Conservation (phyloP, 2,797 vertebrate genomes). For the Cygnus olor region DNA sequence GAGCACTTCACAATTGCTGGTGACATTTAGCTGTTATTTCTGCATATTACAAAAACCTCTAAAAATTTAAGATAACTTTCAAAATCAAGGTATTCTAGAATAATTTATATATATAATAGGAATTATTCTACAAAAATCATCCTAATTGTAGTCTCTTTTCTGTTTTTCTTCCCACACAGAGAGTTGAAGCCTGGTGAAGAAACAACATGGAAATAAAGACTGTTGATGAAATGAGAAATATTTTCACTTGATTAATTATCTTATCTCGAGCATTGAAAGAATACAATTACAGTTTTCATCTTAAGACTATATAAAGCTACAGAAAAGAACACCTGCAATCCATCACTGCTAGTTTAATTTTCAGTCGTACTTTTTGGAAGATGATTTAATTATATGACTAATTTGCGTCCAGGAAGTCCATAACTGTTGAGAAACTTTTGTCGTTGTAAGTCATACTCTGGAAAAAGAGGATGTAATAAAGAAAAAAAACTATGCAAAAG, state of each 20-base stretch:
- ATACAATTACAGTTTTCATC: not conserved
- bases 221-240: not conserved
- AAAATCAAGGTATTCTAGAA: not conserved
- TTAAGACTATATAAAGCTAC: not conserved
- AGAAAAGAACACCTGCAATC: not conserved
- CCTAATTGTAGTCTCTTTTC: not conserved
- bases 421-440: not conserved
- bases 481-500: conserved; percentile 58
- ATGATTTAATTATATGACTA: not conserved
- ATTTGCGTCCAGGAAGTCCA: not conserved
- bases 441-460: not conserved
- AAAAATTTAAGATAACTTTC: not conserved
- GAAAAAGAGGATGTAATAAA: conserved; percentile 29
- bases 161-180: conserved; percentile 72
- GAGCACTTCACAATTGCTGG: not conserved
- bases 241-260: not conserved
- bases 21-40: not conserved
- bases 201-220: conserved; percentile 88
- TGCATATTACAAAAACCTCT: not conserved
- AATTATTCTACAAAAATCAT: not conserved
- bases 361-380: not conserved
- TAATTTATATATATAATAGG: not conserved
- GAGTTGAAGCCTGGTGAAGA: conserved; percentile 91
- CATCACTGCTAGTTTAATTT: conserved; percentile 22
- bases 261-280: conserved; percentile 35